Evolutionary conservation across 2,888 invertebrate species (phyloP), one percentile per base, ranked within the genome.

Genomic region (Tolmerus cingulatus): DNA sequence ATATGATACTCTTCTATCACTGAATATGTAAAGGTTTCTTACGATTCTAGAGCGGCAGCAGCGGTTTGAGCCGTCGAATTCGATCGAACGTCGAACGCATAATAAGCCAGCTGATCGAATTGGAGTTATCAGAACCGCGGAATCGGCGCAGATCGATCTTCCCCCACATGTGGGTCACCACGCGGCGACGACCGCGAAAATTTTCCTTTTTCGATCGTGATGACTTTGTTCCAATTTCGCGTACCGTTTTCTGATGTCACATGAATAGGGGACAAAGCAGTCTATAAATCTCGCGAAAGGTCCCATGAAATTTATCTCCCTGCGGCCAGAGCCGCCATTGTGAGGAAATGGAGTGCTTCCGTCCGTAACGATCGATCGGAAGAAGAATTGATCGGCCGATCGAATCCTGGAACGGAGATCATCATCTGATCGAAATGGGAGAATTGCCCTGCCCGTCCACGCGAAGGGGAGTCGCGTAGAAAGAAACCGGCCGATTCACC

Each of bases 171-270:
- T 76, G 37, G 34, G 76, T 37, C 76, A 40, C 23, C 5, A 76
- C 40, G 37, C 76, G 23, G 57, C 23, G 9, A 57, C 57, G 23
- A 57, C 57, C 57, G 57, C 57, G 23, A 66, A 82, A 79, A 79
- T 79, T 79, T 51, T 79, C 79, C 79, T 79, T 79, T 79, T 66
- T 57, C 82, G 66, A 66, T 82, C 82, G 66, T 57, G 66, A 82
- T 82, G 57, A 66, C 37, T 57, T 82, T 82, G 66, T 82, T 82
- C 82, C 57, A 82, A 82, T 82, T 82, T 9, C 14, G 34, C 19
- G 55, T 19, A 57, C 19, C 57, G 37, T 66, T 66, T 66, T 19
- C 66, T 66, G 66, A 66, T 57, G 82, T 82, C 57, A 66, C 82
- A 37, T 82, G 34, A 82, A 82, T 66, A 66, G 46, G 37, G 46